A percentile compares a stretch with the other conserved stretches of the same genome.
phyloP scores from a whole-genome alignment of 2,797 vertebrate species.

The Bucorvus abyssinicus region DNA sequence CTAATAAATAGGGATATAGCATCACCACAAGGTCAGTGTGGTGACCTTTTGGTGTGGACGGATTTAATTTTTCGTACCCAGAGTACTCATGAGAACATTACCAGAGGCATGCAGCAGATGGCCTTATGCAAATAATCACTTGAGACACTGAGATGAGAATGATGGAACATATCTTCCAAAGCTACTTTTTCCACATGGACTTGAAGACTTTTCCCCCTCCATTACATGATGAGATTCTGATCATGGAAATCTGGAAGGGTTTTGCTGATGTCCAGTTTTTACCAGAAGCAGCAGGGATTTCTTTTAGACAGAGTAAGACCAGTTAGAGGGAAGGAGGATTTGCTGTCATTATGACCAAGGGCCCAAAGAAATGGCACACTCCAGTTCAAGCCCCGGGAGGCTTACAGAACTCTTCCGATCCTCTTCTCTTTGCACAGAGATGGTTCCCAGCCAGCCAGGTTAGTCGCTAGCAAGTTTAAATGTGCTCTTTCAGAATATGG shows the following conservation, averaged over 20 bases:
- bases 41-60: not conserved
- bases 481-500: not conserved
- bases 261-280: not conserved
- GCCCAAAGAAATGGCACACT: not conserved
- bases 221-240: not conserved
- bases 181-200: not conserved
- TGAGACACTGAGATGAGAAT: not conserved
- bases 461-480: not conserved
- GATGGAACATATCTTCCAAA: not conserved
- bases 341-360: not conserved
- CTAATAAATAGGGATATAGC: not conserved
- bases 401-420: not conserved
- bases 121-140: not conserved
- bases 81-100: not conserved
- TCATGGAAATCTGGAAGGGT: not conserved
- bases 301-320: not conserved
- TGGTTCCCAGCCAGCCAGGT: not conserved
- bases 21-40: accelerated
- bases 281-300: not conserved
- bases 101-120: not conserved
- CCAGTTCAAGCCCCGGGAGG: not conserved
- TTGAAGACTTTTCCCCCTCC: not conserved
- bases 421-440: not conserved
- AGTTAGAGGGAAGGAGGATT: not conserved
- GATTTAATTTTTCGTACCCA: not conserved